Conservation (phyloP, 2,113 vertebrate genomes). For the Microtus montanus region DNA sequence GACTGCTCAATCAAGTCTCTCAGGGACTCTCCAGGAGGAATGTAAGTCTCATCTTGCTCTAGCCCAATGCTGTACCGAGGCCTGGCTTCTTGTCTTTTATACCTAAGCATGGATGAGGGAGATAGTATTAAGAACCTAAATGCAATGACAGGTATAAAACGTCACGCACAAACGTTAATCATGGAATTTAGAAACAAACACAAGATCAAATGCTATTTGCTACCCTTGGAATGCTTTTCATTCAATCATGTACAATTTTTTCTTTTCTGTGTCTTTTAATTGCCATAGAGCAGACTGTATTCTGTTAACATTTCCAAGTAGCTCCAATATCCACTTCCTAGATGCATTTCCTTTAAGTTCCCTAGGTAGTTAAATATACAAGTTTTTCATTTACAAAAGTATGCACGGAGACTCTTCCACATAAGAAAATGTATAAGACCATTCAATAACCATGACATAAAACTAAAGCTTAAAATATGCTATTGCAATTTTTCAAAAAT, state of each 20-base stretch:
- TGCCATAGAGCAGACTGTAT: not conserved
- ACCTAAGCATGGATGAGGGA: slow-evolving; percentile 82
- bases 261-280: not conserved
- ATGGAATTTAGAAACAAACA: slow-evolving; percentile 28
- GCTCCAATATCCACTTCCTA: not conserved
- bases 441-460: not conserved
- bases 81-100: slow-evolving; percentile 92
- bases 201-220: not conserved
- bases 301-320: not conserved
- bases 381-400: not conserved
- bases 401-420: not conserved
- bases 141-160: not conserved
- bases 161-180: slow-evolving; percentile 21
- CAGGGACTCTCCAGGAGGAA: slow-evolving; percentile 95
- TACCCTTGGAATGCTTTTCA: not conserved
- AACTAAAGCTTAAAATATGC: not conserved
- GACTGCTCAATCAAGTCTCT: slow-evolving; percentile 97
- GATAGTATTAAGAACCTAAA: not conserved
- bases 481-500: slow-evolving; percentile 4
- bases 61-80: slow-evolving; percentile 95
- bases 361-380: not conserved
- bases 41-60: slow-evolving; percentile 95
- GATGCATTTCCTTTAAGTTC: not conserved
- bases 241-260: not conserved
- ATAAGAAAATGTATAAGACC: not conserved